phyloP scores from a whole-genome alignment of 2,113 vertebrate species.

The Octodon degus region DNA sequence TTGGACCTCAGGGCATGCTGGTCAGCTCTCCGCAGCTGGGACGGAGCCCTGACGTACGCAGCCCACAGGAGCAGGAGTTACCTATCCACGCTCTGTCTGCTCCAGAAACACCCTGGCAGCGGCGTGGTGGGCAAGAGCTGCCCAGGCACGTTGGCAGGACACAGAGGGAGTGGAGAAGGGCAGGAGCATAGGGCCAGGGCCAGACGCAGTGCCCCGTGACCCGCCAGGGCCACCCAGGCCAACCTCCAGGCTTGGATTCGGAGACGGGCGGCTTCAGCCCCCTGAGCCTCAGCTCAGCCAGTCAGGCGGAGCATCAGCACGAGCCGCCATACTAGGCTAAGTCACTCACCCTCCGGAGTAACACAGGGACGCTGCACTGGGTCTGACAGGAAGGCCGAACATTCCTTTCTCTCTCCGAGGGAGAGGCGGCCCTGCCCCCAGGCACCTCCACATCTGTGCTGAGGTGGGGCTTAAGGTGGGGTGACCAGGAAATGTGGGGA shows the following conservation, averaged over 20 bases:
- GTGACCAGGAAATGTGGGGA: rapidly evolving
- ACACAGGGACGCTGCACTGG: background rate
- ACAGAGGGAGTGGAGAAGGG: background rate
- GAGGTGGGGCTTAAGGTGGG: background rate
- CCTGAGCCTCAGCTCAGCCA: background rate
- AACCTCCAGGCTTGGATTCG: background rate
- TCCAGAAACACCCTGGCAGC: background rate
- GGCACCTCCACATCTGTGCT: rapidly evolving
- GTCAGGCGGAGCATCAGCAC: background rate
- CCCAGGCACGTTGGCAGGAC: background rate
- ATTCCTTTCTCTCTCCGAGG: background rate
- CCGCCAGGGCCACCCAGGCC: background rate
- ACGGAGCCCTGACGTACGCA: background rate
- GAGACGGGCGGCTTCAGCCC: too few species aligned
- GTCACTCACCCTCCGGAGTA: background rate
- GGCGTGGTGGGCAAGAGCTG: background rate
- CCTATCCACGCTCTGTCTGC: background rate
- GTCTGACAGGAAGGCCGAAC: background rate
- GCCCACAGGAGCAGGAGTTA: background rate
- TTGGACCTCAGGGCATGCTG: rapidly evolving
- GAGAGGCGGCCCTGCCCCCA: background rate
- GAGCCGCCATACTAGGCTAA: background rate
- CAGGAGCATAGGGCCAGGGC: background rate
- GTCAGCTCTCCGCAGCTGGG: background rate
- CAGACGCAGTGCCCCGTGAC: background rate